Base-by-base conservation (phyloP, 2,797 vertebrate genomes). In the Masticophis lateralis region DNA sequence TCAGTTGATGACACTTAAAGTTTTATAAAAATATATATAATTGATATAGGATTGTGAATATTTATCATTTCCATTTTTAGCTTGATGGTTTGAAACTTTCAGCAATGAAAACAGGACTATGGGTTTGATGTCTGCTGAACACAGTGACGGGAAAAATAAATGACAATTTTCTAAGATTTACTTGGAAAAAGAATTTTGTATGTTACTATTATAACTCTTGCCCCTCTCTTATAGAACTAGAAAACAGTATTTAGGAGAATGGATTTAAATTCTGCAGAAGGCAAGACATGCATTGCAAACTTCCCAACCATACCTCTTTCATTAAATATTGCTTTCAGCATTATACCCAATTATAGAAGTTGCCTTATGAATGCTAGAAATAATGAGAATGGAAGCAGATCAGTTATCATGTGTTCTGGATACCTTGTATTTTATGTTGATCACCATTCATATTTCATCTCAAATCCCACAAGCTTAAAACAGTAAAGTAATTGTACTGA, bases 401-500 rank as follows among this genome's bases (percentile, higher is more conserved):
- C 90, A 0, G 1, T 18, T 91, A 25, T 13, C 16, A 86, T 93
- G 69, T 92, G 87, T 88, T 91, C 59, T 93, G n/a, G 55, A 4
- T 55, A 2, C 25, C 43, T 69, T 92, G 87, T 2, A 2, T 92
- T 95, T 74, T 93, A 37, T 92, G 16, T 90, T 88, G 14, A 28
- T 59, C 86, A 1, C 55, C 92, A 37, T 93, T 96, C 89, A 5
- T 25, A 32, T 92, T 96, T 93, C 92, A 87, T 96, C 91, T 87
- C 56, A 89, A 57, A 90, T 91, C 92, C 88, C 22, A 37, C 60
- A 94, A 92, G 37, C 92, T 92, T 88, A 92, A 88, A 59, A 14
- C 94, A 91, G 95, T 95, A 94, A 93, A 91, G 87, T 2, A 91
- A 0, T 87, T 94, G 88, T 83, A 74, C 91, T 96, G 95, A 96